phyloP scores from a whole-genome alignment of 53 echinoderm and acorn worm species.

The Echinarachnius parma region DNA sequence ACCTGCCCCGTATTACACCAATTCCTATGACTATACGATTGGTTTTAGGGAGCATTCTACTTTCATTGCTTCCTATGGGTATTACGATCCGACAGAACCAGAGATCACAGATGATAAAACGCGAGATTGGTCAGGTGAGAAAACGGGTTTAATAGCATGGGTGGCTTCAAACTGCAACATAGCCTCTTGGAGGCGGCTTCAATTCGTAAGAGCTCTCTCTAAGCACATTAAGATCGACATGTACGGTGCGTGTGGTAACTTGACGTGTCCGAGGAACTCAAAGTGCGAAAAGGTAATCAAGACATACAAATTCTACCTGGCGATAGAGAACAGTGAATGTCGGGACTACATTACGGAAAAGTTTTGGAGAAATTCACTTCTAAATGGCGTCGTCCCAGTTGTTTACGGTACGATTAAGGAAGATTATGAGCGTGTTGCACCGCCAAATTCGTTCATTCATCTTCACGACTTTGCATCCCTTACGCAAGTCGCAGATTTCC shows the following conservation, averaged over 20 bases:
- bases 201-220: background rate
- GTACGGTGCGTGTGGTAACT: constrained; percentile 5
- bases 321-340: no score
- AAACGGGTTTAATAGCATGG: constrained; percentile 3
- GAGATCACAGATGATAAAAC: background rate
- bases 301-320: no score
- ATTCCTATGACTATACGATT: constrained; percentile 3
- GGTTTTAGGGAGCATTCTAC: background rate
- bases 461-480: no score
- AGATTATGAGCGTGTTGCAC: no score
- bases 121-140: constrained; percentile 3
- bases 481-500: no score
- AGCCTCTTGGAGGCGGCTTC: background rate
- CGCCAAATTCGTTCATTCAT: no score
- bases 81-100: background rate
- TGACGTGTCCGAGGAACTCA: background rate
- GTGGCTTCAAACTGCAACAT: background rate
- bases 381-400: no score
- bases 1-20: background rate
- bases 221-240: background rate
- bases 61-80: background rate
- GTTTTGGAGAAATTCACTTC: no score
- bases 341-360: no score
- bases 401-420: no score
- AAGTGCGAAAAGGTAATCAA: no score